Conservation (phyloP, 2,113 vertebrate genomes). For the Alaudala cheleensis region DNA sequence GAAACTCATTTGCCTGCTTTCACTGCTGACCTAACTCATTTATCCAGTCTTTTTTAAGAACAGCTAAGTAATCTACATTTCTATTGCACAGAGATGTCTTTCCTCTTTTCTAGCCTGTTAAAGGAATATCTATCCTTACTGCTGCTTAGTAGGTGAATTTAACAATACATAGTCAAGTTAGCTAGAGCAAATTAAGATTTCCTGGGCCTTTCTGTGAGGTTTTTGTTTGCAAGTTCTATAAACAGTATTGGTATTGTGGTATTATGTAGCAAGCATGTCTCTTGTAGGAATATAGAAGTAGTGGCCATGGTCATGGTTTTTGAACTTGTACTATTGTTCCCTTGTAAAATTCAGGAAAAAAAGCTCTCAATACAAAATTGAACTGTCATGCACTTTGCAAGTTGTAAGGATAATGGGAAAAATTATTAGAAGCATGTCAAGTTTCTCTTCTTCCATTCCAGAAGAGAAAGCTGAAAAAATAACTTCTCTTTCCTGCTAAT, state of each 20-base stretch:
- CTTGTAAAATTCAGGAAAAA: neutral
- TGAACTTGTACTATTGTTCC: neutral
- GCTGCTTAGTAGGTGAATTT: neutral
- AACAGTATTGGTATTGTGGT: neutral
- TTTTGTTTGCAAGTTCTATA: neutral
- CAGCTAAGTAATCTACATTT: neutral
- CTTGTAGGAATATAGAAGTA: neutral
- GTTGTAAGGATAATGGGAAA: neutral
- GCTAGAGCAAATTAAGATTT: neutral
- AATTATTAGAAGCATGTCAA: neutral
- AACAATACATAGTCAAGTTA: neutral
- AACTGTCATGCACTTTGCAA: neutral
- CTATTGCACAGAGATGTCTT: neutral
- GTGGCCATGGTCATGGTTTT: neutral
- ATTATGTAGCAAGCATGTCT: neutral
- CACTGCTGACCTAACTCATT: neutral
- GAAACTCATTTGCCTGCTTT: neutral
- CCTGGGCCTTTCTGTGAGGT: neutral
- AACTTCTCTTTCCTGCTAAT: slow-evolving; percentile 32
- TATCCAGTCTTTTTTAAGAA: neutral
- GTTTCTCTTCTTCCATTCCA: slow-evolving; percentile 21
- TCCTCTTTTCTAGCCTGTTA: neutral
- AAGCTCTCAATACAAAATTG: neutral
- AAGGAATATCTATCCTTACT: neutral
- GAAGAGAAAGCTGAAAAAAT: slow-evolving; percentile 22